These are phyloP conservation scores for Carcina quercana DNA, from an alignment of 2,888 invertebrate genomes.

Conservation along the genomic window DNA sequence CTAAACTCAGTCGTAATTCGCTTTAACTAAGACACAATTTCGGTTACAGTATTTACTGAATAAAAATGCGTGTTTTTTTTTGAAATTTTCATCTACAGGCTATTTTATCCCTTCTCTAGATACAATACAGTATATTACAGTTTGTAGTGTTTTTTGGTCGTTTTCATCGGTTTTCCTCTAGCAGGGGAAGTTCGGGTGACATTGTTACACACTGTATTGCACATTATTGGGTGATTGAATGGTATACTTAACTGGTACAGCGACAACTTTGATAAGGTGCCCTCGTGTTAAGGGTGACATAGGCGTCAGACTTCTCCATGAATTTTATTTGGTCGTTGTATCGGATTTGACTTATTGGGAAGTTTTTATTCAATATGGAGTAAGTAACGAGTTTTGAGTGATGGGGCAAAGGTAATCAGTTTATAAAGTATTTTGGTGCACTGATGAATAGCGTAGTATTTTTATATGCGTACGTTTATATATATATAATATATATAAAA, in stretches of 20 bases:
- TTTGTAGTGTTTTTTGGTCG: not conserved
- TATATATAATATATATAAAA: too few species aligned
- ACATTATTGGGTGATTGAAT: constrained; percentile 74
- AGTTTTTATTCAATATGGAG: too few species aligned
- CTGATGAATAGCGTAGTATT: too few species aligned
- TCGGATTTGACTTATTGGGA: too few species aligned
- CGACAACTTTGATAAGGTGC: constrained; percentile 67
- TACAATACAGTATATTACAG: not conserved
- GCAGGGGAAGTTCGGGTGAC: constrained; percentile 53
- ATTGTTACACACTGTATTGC: constrained; percentile 71
- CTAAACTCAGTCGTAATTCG: constrained; percentile 19
- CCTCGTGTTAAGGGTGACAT: constrained; percentile 45
- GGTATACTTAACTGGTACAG: constrained; percentile 54
- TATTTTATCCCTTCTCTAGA: constrained; percentile 3
- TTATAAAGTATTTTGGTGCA: too few species aligned
- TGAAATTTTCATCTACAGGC: constrained; percentile 23
- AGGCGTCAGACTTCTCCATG: constrained; percentile 22
- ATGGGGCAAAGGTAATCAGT: too few species aligned
- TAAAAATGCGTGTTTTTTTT: constrained; percentile 50
- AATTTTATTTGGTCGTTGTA: constrained; percentile 27
- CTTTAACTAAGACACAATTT: accelerated
- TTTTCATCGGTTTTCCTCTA: constrained; percentile 22
- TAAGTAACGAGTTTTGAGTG: too few species aligned
- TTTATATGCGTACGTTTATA: too few species aligned
- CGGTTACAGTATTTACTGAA: constrained; percentile 20